Conservation (phyloP, 2,888 invertebrate species). For the Mythimna impura region DNA sequence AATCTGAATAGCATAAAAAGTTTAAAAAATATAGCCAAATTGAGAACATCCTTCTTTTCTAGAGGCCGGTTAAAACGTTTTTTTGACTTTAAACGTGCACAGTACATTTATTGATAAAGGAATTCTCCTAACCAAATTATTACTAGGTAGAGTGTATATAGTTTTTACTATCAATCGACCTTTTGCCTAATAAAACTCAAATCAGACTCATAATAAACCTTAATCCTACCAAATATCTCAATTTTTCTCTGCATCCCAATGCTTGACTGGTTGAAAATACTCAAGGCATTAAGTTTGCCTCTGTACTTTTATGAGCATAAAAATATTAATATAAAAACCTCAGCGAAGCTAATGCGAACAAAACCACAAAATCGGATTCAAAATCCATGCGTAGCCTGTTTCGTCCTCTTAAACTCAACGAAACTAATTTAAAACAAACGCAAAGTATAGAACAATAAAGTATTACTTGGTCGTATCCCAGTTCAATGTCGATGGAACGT, state of each 20-base stretch:
- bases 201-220: too few species aligned
- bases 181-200: too few species aligned
- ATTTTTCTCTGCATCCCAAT: too few species aligned
- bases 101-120: background rate
- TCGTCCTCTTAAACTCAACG: constrained; percentile 17
- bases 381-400: constrained; percentile 24
- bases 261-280: too few species aligned
- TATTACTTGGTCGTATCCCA: constrained; percentile 33
- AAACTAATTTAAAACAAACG: constrained; percentile 48
- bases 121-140: background rate
- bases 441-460: constrained; percentile 25
- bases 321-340: background rate
- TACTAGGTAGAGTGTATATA: background rate
- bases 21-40: too few species aligned
- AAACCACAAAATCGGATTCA: constrained; percentile 7
- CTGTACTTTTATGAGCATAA: background rate
- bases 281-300: too few species aligned
- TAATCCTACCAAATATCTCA: too few species aligned
- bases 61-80: too few species aligned
- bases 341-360: background rate
- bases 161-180: too few species aligned
- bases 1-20: too few species aligned
- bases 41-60: too few species aligned
- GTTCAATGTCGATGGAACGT: constrained; percentile 46
- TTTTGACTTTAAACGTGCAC: background rate